Evolutionary conservation across 2,113 vertebrate genomes (phyloP).

Genomic region (Gobius niger): DNA sequence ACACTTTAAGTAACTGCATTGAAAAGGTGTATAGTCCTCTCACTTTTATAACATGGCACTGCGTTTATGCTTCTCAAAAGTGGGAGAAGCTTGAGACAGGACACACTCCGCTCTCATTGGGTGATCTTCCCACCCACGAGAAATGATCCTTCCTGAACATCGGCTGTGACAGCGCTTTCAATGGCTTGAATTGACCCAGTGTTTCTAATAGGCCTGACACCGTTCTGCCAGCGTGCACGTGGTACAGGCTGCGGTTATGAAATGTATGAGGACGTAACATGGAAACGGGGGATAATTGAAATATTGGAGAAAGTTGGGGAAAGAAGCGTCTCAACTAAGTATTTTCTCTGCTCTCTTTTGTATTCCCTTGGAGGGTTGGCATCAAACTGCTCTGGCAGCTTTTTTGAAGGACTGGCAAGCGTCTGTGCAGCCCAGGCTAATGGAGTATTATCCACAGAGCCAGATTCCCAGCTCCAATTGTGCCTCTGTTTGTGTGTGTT

Average conservation of each 20-base stretch:
- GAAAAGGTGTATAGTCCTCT: too few species aligned
- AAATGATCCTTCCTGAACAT: slow-evolving; percentile 39
- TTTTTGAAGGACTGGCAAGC: slow-evolving; percentile 73
- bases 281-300: slow-evolving; percentile 56
- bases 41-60: too few species aligned
- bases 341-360: slow-evolving; percentile 58
- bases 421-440: slow-evolving; percentile 73
- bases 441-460: slow-evolving; percentile 76
- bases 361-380: slow-evolving; percentile 70
- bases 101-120: slow-evolving; percentile 13
- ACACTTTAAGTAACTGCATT: too few species aligned
- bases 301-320: slow-evolving; percentile 40
- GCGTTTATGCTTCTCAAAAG: too few species aligned
- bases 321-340: slow-evolving; percentile 36
- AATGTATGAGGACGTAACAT: slow-evolving; percentile 42
- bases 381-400: slow-evolving; percentile 71
- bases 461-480: slow-evolving; percentile 74
- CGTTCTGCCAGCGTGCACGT: slow-evolving; percentile 27
- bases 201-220: slow-evolving; percentile 44
- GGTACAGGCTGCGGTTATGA: slow-evolving; percentile 32
- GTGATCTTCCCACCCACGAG: slow-evolving; percentile 30
- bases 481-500: slow-evolving; percentile 56
- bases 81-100: too few species aligned
- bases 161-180: slow-evolving; percentile 39
- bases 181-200: slow-evolving; percentile 35